Conservation (phyloP, 2,113 vertebrate genomes). For the Xiphophorus hellerii region DNA sequence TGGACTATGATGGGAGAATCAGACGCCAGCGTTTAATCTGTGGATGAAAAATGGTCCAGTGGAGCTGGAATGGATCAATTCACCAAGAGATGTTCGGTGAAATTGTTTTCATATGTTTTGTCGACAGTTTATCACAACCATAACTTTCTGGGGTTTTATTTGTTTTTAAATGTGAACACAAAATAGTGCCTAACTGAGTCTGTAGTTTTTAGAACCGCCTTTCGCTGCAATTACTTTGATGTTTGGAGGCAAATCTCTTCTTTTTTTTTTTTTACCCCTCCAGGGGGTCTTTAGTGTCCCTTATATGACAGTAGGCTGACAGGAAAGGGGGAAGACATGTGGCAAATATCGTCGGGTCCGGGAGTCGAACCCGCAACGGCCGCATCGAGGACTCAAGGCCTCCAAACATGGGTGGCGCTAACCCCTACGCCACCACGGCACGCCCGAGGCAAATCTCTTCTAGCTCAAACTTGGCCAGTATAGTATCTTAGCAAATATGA, state of each 20-base stretch:
- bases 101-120: background rate
- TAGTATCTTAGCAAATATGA: background rate
- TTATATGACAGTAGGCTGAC: too few relatives aligned
- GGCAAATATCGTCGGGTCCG: too few relatives aligned
- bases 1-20: slow-evolving; percentile 46
- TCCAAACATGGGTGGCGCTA: too few relatives aligned
- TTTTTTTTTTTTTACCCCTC: background rate
- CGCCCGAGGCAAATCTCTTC: background rate
- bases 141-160: too few relatives aligned
- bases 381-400: too few relatives aligned
- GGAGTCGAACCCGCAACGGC: too few relatives aligned
- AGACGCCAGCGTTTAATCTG: slow-evolving; percentile 35
- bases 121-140: background rate
- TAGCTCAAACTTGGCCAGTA: background rate
- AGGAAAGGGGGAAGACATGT: too few relatives aligned
- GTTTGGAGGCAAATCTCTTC: background rate
- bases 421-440: too few relatives aligned
- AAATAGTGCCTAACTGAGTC: too few relatives aligned
- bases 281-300: too few relatives aligned
- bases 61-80: background rate
- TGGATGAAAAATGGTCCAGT: slow-evolving; percentile 21
- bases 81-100: background rate
- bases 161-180: too few relatives aligned
- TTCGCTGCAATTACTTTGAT: background rate
- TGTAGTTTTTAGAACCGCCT: background rate